phyloP scores from a whole-genome alignment of 2,888 invertebrate species.

The Endomychus coccineus region DNA sequence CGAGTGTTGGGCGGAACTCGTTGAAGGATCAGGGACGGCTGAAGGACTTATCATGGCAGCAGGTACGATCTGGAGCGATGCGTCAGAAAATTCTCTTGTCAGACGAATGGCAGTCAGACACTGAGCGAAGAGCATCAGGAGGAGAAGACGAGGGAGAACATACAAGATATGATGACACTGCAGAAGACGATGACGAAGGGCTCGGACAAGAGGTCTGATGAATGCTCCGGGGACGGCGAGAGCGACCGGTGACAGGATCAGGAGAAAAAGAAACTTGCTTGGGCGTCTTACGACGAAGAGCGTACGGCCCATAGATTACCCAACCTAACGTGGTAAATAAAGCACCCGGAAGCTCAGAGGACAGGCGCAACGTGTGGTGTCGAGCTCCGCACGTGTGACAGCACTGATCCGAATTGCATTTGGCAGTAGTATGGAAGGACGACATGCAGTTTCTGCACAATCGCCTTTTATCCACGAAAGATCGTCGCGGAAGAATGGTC shows the following conservation, averaged over 20 bases:
- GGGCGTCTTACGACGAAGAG: constrained; percentile 1
- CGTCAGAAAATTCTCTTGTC: no score
- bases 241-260: constrained; percentile 3
- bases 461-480: constrained; percentile 1
- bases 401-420: constrained; percentile 1
- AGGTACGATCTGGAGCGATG: no score
- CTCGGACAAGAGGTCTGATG: constrained; percentile 2
- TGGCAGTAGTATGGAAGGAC: constrained; percentile 4
- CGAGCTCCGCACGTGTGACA: constrained; percentile 1
- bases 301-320: background rate
- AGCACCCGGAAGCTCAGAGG: constrained; percentile 3
- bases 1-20: no score
- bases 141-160: no score
- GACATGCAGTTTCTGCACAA: constrained; percentile 7
- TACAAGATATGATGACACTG: no score
- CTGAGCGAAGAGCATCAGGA: no score
- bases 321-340: constrained; percentile 8
- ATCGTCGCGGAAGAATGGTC: constrained; percentile 2
- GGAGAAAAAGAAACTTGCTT: constrained; percentile 5
- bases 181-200: no score
- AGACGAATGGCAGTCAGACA: no score
- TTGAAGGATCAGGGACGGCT: no score
- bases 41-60: no score
- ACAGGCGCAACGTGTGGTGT: constrained; percentile 2
- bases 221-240: constrained; percentile 1